Evolutionary conservation across 1,140 invertebrate species (phyloP), one percentile per base, ranked within the genome.

Genomic region (Drosophila lacteicornis): DNA sequence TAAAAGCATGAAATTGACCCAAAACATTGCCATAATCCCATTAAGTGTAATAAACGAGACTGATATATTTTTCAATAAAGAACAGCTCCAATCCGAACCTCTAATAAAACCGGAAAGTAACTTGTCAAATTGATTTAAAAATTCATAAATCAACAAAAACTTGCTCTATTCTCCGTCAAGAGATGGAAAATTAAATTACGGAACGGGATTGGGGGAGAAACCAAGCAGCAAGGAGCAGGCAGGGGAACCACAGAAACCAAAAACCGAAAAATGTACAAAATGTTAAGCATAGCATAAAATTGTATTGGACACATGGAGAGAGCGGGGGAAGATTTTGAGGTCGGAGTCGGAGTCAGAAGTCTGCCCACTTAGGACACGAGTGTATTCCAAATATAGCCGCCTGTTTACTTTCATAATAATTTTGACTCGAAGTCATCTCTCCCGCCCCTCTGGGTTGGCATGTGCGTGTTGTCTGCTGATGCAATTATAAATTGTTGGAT

Each of bases 401-500:
- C 85, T 86, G 83, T 87, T 82, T 82, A 67, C 76, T 76, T 82
- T 87, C 79, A 78, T 74, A 74, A 83, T 80, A 83, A 70, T 80
- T 84, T 58, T 70, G 79, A 50, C 57, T 67, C 75, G 67, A 74
- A 81, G 82, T 85, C 77, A 63, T 68, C 66, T 42, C 75, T 61
- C 58, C 27, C 46, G 45, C n/a, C 30, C n/a, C 40, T 22, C 27
- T 59, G 40, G 45, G 27, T 11, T 60, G 61, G 46, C 59, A 71
- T 79, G 67, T 79, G 50, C 74, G 63, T 78, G 56, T 62, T 57
- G 55, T 76, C 45, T 77, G 53, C 65, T 90, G 84, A 88, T 88
- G 84, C 84, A 88, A 88, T 88, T 88, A 88, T 88, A 88, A 88
- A 88, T 80, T 88, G 80, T 88, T 88, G 84, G 85, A 88, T 88